Base-by-base conservation (phyloP, 2,888 invertebrate genomes). In the Operophtera brumata region DNA sequence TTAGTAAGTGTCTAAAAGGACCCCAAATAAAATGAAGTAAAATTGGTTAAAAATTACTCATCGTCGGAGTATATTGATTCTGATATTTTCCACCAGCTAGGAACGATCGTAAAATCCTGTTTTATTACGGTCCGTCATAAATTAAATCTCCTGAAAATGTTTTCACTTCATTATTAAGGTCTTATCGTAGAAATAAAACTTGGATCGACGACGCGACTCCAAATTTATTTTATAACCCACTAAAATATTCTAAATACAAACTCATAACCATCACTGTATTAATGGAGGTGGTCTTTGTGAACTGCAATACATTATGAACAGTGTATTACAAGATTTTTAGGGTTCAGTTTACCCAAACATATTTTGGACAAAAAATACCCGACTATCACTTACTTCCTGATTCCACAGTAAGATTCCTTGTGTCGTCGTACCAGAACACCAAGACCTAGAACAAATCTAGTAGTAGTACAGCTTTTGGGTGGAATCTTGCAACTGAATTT, bases 51-150 rank as follows among this genome's bases (percentile, higher is more conserved):
- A 20, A n/a, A n/a, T n/a, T n/a, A 20, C 20, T 20, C 2, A 20
- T 54, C 39, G 36, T 37, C 14, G 30, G 39, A n/a, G 37, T 52
- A 48, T 52, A 57, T 57, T 52, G 57, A 57, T 52, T 52, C 48
- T 46, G 48, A 61, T 61, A 57, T 63, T 61, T 61, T 51, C 54
- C 49, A 56, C 47, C 54, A 54, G 53, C 47, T 48, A 57, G 47
- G 54, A 61, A 59, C 58, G 60, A 54, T 61, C 64, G 62, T 64
- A 64, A 64, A 64, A 53, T 59, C 54, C 42, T 62, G 58, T 62
- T 64, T 64, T 64, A 64, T 62, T 59, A 62, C 62, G 64, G 64
- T 62, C 59, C 56, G 57, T 45, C 57, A 61, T 65, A 65, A 65
- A 65, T 61, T 65, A 65, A 65, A 65, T 61, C 59, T 62, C 44